Evolutionary conservation across 2,113 vertebrate genomes (phyloP).

Genomic region (Percopsis transmontana): DNA sequence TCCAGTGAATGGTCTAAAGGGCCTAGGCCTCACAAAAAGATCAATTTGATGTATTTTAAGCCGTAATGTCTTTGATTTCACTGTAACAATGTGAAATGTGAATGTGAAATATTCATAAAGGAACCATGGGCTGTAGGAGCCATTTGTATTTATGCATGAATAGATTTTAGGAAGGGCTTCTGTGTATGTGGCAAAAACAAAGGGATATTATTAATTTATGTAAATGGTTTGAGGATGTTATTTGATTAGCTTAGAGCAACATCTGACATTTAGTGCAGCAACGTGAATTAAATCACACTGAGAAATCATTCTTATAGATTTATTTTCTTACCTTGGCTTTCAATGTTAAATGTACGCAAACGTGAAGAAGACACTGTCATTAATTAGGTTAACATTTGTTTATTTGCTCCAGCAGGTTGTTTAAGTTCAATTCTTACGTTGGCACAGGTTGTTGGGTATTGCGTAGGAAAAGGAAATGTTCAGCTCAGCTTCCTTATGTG

Average conservation of each 20-base stretch:
- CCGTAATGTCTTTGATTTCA: slow-evolving; percentile 51
- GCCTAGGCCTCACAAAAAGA: slow-evolving; percentile 51
- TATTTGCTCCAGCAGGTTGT: slow-evolving; percentile 39
- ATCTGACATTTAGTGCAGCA: slow-evolving; percentile 21
- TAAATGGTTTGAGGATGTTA: slow-evolving; percentile 6
- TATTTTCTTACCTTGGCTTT: slow-evolving; percentile 11
- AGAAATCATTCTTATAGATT: slow-evolving; percentile 6
- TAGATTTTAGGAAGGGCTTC: slow-evolving; percentile 30
- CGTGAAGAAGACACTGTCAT: slow-evolving; percentile 18
- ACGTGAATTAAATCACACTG: slow-evolving; percentile 24
- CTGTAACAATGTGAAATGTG: slow-evolving; percentile 37
- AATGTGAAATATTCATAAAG: slow-evolving; percentile 57
- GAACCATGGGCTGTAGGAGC: slow-evolving; percentile 27
- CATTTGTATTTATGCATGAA: slow-evolving; percentile 29
- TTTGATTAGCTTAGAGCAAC: slow-evolving; percentile 12
- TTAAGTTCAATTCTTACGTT: slow-evolving; percentile 63
- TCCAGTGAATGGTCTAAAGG: slow-evolving; percentile 45
- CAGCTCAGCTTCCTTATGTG: slow-evolving; percentile 48
- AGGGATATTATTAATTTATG: slow-evolving; percentile 25
- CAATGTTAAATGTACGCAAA: slow-evolving; percentile 15
- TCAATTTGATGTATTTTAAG: slow-evolving; percentile 42
- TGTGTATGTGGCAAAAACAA: slow-evolving; percentile 40
- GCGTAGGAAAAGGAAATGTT: slow-evolving; percentile 53
- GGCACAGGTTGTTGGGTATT: slow-evolving; percentile 34
- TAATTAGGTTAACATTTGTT: slow-evolving; percentile 40